phyloP scores from a whole-genome alignment of 53 echinoderm and acorn worm species.

The Apostichopus leukothele region DNA sequence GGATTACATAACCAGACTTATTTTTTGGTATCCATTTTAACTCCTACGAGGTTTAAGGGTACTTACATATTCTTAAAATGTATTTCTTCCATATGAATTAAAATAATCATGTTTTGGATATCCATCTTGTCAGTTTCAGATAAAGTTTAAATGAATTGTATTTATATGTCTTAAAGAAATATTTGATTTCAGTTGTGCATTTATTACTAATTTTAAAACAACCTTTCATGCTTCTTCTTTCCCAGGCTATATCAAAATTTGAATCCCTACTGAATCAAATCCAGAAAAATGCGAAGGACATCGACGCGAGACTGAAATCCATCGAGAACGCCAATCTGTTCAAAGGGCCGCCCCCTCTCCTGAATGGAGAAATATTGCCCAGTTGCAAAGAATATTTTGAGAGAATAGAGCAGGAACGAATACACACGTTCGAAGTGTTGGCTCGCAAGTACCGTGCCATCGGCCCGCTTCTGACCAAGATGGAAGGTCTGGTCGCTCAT shows the following conservation, averaged over 20 bases:
- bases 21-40: too few relatives aligned
- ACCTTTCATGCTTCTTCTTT: neutral
- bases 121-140: too few relatives aligned
- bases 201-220: too few relatives aligned
- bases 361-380: conserved; percentile 84
- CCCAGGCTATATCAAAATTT: conserved; percentile 96
- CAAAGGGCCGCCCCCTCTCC: conserved; percentile 81
- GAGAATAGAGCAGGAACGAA: conserved; percentile 52
- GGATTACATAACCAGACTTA: too few relatives aligned
- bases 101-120: too few relatives aligned
- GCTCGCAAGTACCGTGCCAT: conserved; percentile 93
- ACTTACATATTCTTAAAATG: too few relatives aligned
- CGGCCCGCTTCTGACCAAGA: conserved; percentile 96
- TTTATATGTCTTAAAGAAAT: too few relatives aligned
- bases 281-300: conserved; percentile 99
- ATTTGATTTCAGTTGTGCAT: too few relatives aligned
- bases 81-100: too few relatives aligned
- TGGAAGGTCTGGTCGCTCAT: conserved; percentile 99
- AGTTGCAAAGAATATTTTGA: conserved; percentile 71
- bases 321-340: conserved; percentile 87
- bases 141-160: too few relatives aligned
- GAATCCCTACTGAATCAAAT: conserved; percentile 97
- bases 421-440: conserved; percentile 88
- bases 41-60: too few relatives aligned
- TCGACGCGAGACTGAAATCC: conserved; percentile 82